These are phyloP conservation scores for Cygnus atratus DNA, from an alignment of 2,113 vertebrate species.

Conservation along the genomic window DNA sequence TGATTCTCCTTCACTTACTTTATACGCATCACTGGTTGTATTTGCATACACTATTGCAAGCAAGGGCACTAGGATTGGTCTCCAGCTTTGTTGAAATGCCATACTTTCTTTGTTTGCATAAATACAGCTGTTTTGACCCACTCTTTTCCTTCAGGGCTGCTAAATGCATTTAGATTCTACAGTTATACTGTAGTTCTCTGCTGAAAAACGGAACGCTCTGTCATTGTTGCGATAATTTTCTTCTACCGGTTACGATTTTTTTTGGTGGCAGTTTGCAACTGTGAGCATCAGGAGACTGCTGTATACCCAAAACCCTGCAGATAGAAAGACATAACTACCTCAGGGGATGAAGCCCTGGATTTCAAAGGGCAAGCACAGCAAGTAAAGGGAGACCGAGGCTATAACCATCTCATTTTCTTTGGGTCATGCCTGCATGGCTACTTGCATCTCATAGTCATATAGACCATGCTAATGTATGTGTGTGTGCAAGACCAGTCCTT, in stretches of 20 bases:
- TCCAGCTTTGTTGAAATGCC: neutral
- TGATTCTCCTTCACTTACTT: neutral
- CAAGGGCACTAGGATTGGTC: neutral
- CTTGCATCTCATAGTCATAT: fast-evolving
- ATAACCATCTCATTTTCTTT: neutral
- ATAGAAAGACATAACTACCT: fast-evolving
- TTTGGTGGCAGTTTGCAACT: neutral
- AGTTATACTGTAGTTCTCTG: neutral
- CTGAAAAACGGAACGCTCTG: neutral
- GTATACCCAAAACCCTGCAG: neutral
- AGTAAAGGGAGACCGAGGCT: neutral
- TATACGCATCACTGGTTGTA: neutral
- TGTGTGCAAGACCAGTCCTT: neutral
- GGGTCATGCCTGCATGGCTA: neutral
- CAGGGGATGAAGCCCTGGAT: neutral
- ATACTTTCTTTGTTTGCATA: neutral
- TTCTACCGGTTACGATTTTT: neutral
- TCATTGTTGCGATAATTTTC: neutral
- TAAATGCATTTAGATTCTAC: neutral
- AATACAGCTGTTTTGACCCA: fast-evolving
- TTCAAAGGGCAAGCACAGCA: neutral
- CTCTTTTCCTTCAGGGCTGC: neutral
- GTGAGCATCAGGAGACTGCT: neutral
- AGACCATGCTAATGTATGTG: neutral
- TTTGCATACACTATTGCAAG: neutral